Conservation (phyloP, 2,113 vertebrate genomes). For the Microtus ochrogaster region DNA sequence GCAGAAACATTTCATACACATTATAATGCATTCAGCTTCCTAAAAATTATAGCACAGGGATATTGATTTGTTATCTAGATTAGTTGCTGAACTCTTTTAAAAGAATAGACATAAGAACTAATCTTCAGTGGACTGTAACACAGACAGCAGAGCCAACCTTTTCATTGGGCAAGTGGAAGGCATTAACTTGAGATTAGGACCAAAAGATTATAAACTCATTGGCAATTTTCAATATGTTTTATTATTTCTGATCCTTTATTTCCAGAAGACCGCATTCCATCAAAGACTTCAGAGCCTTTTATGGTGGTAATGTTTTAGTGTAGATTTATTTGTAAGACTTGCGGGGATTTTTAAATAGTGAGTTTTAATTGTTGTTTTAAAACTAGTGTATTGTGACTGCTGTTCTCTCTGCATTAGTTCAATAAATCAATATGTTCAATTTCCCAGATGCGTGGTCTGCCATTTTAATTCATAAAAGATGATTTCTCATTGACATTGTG, state of each 20-base stretch:
- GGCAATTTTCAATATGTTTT: constrained; percentile 19
- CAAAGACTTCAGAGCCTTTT: constrained; percentile 32
- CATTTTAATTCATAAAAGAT: not conserved
- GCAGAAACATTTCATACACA: not conserved
- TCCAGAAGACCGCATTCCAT: constrained; percentile 5
- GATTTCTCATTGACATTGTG: not conserved
- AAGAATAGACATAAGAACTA: constrained; percentile 11
- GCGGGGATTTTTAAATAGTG: constrained; percentile 53
- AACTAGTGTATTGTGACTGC: constrained; percentile 8
- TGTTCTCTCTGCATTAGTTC: constrained; percentile 23
- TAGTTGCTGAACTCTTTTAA: not conserved
- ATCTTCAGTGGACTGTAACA: not conserved
- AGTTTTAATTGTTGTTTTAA: constrained; percentile 66
- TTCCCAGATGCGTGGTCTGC: not conserved
- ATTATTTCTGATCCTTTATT: constrained; percentile 26
- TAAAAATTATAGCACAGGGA: not conserved
- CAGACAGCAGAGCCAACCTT: not conserved
- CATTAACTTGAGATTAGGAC: constrained; percentile 9
- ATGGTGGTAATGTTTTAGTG: constrained; percentile 31
- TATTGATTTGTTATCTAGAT: not conserved
- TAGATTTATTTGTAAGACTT: constrained; percentile 59
- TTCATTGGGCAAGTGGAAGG: not conserved
- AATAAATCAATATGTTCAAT: constrained; percentile 48
- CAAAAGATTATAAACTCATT: constrained; percentile 15
- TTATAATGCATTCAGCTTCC: not conserved